phyloP scores from a whole-genome alignment of 1,140 invertebrate species.

The Heterodera schachtii region DNA sequence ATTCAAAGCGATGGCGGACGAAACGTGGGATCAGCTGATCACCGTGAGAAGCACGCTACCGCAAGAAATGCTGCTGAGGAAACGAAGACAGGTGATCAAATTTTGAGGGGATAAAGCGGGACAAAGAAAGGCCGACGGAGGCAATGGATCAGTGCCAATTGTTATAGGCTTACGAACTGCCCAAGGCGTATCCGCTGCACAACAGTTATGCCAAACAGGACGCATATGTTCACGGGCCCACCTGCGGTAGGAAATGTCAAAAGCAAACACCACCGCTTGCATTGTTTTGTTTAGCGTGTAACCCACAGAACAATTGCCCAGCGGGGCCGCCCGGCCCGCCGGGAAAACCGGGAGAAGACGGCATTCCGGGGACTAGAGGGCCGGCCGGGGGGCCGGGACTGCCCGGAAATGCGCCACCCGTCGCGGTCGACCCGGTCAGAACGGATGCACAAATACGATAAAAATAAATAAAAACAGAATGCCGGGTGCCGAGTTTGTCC shows the following conservation, averaged over 20 bases:
- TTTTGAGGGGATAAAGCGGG: constrained; percentile 1
- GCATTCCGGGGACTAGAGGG: constrained; percentile 47
- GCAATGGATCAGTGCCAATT: background rate
- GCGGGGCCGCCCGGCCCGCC: constrained; percentile 55
- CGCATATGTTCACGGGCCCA: constrained; percentile 51
- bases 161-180: constrained; percentile 48
- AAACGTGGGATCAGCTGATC: constrained; percentile 56
- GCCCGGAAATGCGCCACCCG: constrained; percentile 60
- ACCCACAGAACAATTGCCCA: constrained; percentile 55
- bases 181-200: constrained; percentile 59
- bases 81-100: background rate
- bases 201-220: constrained; percentile 59
- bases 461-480: constrained; percentile 42
- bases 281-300: constrained; percentile 52
- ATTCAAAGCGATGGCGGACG: constrained; percentile 56
- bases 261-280: background rate
- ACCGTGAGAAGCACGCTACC: constrained; percentile 28
- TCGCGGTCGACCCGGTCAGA: constrained; percentile 59
- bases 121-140: no score
- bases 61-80: constrained; percentile 27
- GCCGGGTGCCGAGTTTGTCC: constrained; percentile 58
- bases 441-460: background rate
- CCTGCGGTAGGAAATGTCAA: constrained; percentile 36
- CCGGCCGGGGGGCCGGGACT: constrained; percentile 52
- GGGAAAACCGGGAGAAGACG: constrained; percentile 60